These are phyloP conservation scores for Cryptotis parvus DNA, from an alignment of 2,113 vertebrate species.

Conservation along the genomic window DNA sequence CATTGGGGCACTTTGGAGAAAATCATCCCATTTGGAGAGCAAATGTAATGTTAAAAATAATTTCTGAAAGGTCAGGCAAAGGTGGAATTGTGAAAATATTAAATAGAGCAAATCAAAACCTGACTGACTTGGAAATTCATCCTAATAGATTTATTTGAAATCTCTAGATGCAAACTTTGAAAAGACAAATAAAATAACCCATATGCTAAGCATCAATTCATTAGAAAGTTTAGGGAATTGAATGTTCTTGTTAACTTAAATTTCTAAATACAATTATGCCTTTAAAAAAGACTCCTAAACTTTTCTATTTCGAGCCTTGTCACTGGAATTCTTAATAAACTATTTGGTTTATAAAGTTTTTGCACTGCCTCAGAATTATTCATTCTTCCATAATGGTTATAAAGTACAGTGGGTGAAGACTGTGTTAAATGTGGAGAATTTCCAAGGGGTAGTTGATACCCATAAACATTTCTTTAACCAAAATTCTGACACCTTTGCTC, in stretches of 20 bases:
- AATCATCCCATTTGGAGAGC: slow-evolving; percentile 67
- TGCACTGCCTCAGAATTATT: slow-evolving; percentile 36
- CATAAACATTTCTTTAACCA: slow-evolving; percentile 19
- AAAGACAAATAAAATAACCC: slow-evolving; percentile 67
- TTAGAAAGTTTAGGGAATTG: slow-evolving; percentile 69
- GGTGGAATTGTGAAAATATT: slow-evolving; percentile 70
- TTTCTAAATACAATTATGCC: slow-evolving; percentile 64
- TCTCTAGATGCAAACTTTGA: slow-evolving; percentile 70
- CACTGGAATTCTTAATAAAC: slow-evolving; percentile 62
- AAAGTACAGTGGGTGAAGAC: not conserved
- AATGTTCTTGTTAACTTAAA: slow-evolving; percentile 67
- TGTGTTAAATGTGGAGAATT: not conserved
- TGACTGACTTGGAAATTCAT: slow-evolving; percentile 72
- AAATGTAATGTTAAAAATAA: slow-evolving; percentile 68
- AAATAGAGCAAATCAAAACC: slow-evolving; percentile 75
- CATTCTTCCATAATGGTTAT: not conserved
- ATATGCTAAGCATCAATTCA: slow-evolving; percentile 74
- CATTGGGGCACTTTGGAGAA: slow-evolving; percentile 13
- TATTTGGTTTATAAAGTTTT: slow-evolving; percentile 54
- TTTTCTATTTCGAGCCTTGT: slow-evolving; percentile 45
- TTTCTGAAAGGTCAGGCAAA: slow-evolving; percentile 74
- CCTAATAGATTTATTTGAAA: slow-evolving; percentile 72
- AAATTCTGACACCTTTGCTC: not conserved
- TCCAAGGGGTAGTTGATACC: not conserved
- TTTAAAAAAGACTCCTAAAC: slow-evolving; percentile 59